phyloP scores from a whole-genome alignment of 1,140 invertebrate species.

The Luehdorfia chinensis region DNA sequence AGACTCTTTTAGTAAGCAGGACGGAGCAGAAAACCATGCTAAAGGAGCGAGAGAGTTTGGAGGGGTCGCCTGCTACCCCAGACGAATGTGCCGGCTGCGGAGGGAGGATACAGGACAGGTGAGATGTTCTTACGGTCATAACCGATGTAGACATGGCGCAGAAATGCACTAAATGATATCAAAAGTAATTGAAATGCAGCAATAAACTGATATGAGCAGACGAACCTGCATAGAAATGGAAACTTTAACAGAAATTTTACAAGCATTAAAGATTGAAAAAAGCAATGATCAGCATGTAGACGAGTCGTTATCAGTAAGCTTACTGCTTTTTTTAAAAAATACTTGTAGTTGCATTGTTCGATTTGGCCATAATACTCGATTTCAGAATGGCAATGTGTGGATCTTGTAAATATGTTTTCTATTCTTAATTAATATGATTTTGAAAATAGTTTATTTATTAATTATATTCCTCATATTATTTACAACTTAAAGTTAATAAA shows the following conservation, averaged over 20 bases:
- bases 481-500: too few species aligned
- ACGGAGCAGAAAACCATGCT: slow-evolving; percentile 59
- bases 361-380: neutral
- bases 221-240: slow-evolving; percentile 14
- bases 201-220: slow-evolving; percentile 13
- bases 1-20: slow-evolving; percentile 39
- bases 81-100: slow-evolving; percentile 74
- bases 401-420: too few species aligned
- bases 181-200: slow-evolving; percentile 17
- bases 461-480: too few species aligned
- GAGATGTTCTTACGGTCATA: slow-evolving; percentile 15
- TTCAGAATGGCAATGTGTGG: neutral
- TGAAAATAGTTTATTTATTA: too few species aligned
- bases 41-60: slow-evolving; percentile 68
- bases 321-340: neutral
- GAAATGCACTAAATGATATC: slow-evolving; percentile 10
- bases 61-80: slow-evolving; percentile 56
- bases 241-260: slow-evolving; percentile 13
- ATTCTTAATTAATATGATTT: too few species aligned
- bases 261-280: slow-evolving; percentile 9
- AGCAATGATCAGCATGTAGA: slow-evolving; percentile 2
- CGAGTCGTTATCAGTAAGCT: neutral
- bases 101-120: slow-evolving; percentile 70
- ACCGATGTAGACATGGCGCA: slow-evolving; percentile 8
- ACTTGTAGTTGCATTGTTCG: neutral